Base-by-base conservation (phyloP, 2,888 invertebrate species). In the Panorpa germanica region DNA sequence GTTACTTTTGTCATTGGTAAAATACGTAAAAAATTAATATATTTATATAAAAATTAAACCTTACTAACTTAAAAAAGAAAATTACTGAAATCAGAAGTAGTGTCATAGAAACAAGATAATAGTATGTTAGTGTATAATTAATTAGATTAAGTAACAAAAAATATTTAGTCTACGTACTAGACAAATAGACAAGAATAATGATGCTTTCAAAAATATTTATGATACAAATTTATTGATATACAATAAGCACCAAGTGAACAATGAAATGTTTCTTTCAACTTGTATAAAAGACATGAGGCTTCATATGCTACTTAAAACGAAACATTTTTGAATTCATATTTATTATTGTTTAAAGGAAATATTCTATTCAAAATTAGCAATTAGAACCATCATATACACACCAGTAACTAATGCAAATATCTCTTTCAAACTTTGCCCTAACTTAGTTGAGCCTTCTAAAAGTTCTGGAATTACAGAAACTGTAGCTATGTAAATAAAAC, bases 401-500 rank as follows among this genome's bases (percentile, higher is more conserved):
- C 95, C 95, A 33, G 76, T 65, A 23, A 95, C 55, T 39, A 96
- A 59, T 15, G 93, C 90, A 26, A 72, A 44, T 36, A 95, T 81
- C 64, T 96, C 95, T 52, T 82, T 80, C 6, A 93, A 58, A 23
- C 88, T 88, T 49, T 96, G 93, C 46, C 71, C 65, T 31, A 91
- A 64, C 46, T 77, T 82, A 4, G 69, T 71, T n/a, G 72, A 68
- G 45, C 91, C 88, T 49, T 85, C 82, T 39, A 99, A 61, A 26
- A 99, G 63, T 56, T 98, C 96, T 6, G 98, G 98, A 47, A 99
- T 83, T 13, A 99, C 91, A 37, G 95, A 95, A 0, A 99, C 98
- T 11, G 96, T 88, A 12, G 98, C 98, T 44, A 99, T 96, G 53
- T 99, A 99, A 51, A 99, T 98, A 50, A 99, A 99, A n/a, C 98